Conservation (phyloP, 1,140 invertebrate species). For the Oreohelix idahoensis region DNA sequence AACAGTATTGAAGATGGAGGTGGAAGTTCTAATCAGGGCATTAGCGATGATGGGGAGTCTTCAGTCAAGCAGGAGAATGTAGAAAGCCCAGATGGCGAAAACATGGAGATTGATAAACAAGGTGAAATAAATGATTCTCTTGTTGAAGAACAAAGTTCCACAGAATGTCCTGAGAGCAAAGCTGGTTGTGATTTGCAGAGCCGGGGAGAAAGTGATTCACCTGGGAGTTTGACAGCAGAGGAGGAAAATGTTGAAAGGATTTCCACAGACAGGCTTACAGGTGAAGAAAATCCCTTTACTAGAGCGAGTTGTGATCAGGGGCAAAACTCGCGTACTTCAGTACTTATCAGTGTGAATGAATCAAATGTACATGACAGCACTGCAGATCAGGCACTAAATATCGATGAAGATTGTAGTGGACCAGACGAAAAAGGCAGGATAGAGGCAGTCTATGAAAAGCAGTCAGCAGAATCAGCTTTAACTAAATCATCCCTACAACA, state of each 20-base stretch:
- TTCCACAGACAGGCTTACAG: background rate
- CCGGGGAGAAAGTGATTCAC: background rate
- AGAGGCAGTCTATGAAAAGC: background rate
- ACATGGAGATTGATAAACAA: conserved; percentile 27
- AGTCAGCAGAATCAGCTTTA: background rate
- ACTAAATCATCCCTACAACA: background rate
- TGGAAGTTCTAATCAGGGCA: background rate
- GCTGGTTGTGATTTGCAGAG: background rate
- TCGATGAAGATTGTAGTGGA: background rate
- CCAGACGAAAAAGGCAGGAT: background rate
- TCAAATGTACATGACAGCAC: too few species aligned
- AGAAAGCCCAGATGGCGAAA: background rate
- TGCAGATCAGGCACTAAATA: background rate
- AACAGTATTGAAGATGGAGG: conserved; percentile 6
- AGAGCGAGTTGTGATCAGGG: background rate
- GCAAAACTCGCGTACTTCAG: background rate
- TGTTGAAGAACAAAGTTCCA: background rate
- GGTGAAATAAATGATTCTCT: conserved; percentile 2
- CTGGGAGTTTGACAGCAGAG: background rate
- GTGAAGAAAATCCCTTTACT: too few species aligned
- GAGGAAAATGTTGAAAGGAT: background rate
- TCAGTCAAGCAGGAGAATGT: background rate
- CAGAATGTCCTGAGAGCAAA: background rate
- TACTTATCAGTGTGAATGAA: background rate
- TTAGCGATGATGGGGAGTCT: conserved; percentile 9